phyloP scores from a whole-genome alignment of 2,888 invertebrate genomes.

The Coecobrya sp. region DNA sequence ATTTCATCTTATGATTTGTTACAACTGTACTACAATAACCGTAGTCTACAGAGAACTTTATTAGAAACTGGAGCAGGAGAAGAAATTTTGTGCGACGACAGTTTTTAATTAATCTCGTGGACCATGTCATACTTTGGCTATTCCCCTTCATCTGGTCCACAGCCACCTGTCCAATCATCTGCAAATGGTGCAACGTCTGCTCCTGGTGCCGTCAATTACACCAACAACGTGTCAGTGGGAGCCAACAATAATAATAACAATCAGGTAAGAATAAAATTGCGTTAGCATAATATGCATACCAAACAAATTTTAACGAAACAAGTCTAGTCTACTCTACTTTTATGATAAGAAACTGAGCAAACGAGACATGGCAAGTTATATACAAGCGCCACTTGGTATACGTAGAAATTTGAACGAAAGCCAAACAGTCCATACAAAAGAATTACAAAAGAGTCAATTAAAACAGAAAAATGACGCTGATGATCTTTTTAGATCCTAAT shows the following conservation, averaged over 20 bases:
- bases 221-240: constrained; percentile 80
- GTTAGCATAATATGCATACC: not conserved
- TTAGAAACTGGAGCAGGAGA: constrained; percentile 38
- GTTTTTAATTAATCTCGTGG: constrained; percentile 69
- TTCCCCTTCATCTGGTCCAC: constrained; percentile 84
- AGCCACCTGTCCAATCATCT: constrained; percentile 83
- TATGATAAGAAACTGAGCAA: not conserved
- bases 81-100: constrained; percentile 32
- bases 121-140: constrained; percentile 86
- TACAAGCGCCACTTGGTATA: not conserved
- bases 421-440: constrained; percentile 28
- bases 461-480: constrained; percentile 45
- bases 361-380: not conserved
- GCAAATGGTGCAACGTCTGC: constrained; percentile 78
- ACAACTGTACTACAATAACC: constrained; percentile 6
- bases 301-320: constrained; percentile 17
- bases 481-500: constrained; percentile 1
- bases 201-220: constrained; percentile 75
- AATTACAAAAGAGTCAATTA: constrained; percentile 61
- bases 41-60: constrained; percentile 16
- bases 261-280: constrained; percentile 74
- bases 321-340: constrained; percentile 30
- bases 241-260: constrained; percentile 76
- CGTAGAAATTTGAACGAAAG: constrained; percentile 24
- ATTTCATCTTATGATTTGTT: constrained; percentile 30